Evolutionary conservation across 37 sponge, comb jelly and placozoan genomes (phyloP), one percentile per base, ranked within the genome.

Genomic region (Petrosia ficiformis): DNA sequence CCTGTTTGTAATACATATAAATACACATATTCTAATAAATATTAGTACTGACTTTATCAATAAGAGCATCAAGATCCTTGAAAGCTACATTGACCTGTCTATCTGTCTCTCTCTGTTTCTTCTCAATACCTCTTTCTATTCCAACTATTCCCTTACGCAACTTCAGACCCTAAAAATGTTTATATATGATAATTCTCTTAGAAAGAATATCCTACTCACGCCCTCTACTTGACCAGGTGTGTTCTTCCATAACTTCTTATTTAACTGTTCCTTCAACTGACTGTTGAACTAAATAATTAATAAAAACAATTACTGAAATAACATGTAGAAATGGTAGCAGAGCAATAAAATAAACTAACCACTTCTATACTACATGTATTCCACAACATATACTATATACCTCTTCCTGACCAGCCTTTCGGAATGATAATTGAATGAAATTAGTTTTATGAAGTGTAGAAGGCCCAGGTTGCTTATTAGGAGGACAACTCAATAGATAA

Each of bases 31-130:
- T 5, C 22, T 4, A 30, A 29, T 19, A 10, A 48, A 16, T 4
- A 73, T 4, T 16, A 28, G n/a, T 40, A 41, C 65, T 3, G 40
- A 85, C 97, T 86, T 92, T 97, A 29, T 82, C 93, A 83, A 97
- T 97, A 28, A 97, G 90, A 5, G 92, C 92, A 78, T 92, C 87
- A 19, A 97, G 82, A 66, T 97, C 98, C 61, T 89, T 92, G 80
- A 97, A 97, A 19, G 98, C 98, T 81, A 80, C 65, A 5, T 79
- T 77, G 24, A 97, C 85, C 22, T 87, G 70, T 38, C 78, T 77
- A 48, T 81, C 84, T 29, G 95, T 89, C 70, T 82, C 77, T 61
- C 38, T 34, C 42, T 89, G 82, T 72, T 89, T 94, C 79, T 85
- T 68, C 66, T 89, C 89, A 57, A 97, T 89, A 39, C 78, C 77